These are phyloP conservation scores for Megastigmus dorsalis DNA, from an alignment of 2,888 invertebrate species.

Conservation along the genomic window DNA sequence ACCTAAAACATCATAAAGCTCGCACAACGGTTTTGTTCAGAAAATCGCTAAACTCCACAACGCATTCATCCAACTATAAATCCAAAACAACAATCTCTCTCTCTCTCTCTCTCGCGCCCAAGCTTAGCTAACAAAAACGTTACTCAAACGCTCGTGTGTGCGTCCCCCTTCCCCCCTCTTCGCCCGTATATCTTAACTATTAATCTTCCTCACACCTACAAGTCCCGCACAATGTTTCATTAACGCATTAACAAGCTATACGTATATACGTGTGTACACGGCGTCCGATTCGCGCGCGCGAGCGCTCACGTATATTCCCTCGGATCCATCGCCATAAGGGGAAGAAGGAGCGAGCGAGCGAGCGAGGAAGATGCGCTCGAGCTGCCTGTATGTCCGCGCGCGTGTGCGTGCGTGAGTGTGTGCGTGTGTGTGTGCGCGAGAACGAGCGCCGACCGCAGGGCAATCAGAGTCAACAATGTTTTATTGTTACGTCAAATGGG, in stretches of 20 bases:
- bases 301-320: neutral
- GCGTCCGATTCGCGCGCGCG: neutral
- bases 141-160: neutral
- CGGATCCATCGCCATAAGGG: neutral
- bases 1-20: neutral
- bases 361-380: neutral
- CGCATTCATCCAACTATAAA: neutral
- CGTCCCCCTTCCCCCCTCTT: too few species aligned
- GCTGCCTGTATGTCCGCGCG: neutral
- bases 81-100: constrained; percentile 8
- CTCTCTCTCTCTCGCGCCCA: too few species aligned
- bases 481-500: constrained; percentile 72
- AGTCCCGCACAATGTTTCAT: constrained; percentile 48
- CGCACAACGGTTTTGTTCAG: neutral
- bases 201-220: constrained; percentile 51
- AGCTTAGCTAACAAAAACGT: constrained; percentile 4
- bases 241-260: constrained; percentile 53
- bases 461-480: constrained; percentile 73
- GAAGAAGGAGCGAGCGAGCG: neutral
- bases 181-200: constrained; percentile 48
- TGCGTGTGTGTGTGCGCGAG: constrained; percentile 5
- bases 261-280: too few species aligned
- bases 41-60: neutral
- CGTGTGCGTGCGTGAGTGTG: neutral
- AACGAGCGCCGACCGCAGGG: constrained; percentile 64